phyloP scores from a whole-genome alignment of 2,113 vertebrate species.

The Vidua macroura region DNA sequence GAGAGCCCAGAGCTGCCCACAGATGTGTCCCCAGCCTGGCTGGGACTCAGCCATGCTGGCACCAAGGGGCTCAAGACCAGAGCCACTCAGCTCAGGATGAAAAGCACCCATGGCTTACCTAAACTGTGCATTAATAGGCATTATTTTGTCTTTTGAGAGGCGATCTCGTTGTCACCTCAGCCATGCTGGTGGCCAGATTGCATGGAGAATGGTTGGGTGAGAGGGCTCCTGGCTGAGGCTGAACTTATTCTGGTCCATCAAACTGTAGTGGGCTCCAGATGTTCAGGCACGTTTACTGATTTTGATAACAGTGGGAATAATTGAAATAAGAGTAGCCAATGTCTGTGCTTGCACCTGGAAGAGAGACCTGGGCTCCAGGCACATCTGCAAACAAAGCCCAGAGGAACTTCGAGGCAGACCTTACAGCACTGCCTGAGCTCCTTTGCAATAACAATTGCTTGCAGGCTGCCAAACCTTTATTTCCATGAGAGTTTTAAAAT shows the following conservation, averaged over 20 bases:
- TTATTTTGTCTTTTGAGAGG: not conserved
- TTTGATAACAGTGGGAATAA: not conserved
- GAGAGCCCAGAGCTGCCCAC: not conserved
- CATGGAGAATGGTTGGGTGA: not conserved
- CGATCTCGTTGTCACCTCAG: not conserved
- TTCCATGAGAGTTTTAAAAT: not conserved
- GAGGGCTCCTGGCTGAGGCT: not conserved
- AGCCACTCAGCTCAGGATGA: not conserved
- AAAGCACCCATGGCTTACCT: not conserved
- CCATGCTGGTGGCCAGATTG: not conserved
- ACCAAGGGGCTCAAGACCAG: not conserved
- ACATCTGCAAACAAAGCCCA: not conserved
- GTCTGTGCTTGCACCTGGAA: not conserved
- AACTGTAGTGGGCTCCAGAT: not conserved
- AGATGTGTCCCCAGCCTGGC: fast-evolving
- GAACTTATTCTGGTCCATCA: not conserved
- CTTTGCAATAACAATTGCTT: not conserved
- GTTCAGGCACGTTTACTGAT: fast-evolving
- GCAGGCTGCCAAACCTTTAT: not conserved
- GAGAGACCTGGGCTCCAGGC: not conserved
- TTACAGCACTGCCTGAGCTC: not conserved
- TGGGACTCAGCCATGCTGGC: not conserved
- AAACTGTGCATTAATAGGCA: not conserved
- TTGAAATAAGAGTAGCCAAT: not conserved
- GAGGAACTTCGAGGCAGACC: not conserved